phyloP scores from a whole-genome alignment of 2,888 invertebrate species.

The Frankliniella intonsa region DNA sequence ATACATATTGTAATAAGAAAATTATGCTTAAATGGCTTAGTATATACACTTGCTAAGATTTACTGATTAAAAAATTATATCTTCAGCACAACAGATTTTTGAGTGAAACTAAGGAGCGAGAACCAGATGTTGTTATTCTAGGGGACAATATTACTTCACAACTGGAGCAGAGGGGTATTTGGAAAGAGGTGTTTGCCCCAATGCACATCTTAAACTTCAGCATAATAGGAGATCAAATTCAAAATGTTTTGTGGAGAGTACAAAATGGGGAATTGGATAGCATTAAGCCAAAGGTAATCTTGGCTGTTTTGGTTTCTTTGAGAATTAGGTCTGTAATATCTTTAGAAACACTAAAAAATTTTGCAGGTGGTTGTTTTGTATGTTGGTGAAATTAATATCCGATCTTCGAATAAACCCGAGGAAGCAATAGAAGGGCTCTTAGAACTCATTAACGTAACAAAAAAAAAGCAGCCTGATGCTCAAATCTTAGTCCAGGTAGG shows the following conservation, averaged over 20 bases:
- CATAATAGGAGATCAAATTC: conserved; percentile 79
- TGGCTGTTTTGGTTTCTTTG: conserved; percentile 25
- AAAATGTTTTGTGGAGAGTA: conserved; percentile 86
- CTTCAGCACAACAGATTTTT: conserved; percentile 79
- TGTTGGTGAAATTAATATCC: conserved; percentile 84
- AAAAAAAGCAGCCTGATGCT: conserved; percentile 70
- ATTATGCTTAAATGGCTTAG: no score
- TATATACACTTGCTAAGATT: no score
- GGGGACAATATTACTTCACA: conserved; percentile 85
- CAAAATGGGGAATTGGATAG: conserved; percentile 84
- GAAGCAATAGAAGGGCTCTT: conserved; percentile 69
- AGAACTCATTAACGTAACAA: conserved; percentile 68
- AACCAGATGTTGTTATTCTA: conserved; percentile 87
- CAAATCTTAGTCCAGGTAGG: conserved; percentile 82
- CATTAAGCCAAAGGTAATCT: conserved; percentile 75
- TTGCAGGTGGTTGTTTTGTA: conserved; percentile 74
- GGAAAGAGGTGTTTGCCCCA: conserved; percentile 87
- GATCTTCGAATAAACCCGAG: conserved; percentile 61
- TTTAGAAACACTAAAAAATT: conserved; percentile 28
- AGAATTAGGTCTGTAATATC: conserved; percentile 31
- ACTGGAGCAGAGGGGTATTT: conserved; percentile 76
- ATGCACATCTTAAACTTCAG: conserved; percentile 89
- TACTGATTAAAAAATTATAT: neutral
- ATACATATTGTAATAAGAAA: neutral
- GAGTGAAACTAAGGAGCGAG: conserved; percentile 78